Evolutionary conservation across 2,888 invertebrate genomes (phyloP), one percentile per base, ranked within the genome.

Genomic region (Mantis religiosa): DNA sequence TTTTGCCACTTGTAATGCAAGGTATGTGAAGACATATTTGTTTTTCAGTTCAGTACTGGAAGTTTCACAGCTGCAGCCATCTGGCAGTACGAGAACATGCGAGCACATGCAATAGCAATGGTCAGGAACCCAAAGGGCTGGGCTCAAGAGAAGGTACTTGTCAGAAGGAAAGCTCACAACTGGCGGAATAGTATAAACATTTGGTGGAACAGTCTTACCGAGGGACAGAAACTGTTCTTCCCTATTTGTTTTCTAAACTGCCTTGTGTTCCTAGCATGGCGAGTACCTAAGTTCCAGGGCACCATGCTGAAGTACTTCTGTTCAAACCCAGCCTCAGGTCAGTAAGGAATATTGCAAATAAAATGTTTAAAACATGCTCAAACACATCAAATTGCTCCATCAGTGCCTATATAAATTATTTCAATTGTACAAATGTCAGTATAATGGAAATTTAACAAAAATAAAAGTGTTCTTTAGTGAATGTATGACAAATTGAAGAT

Each of bases 241-340:
- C 97, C 97, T 2, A 96, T 99, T 91, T 96, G 97, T 92, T 95
- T 96, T 14, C 92, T 96, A 12, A 99, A 99, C 94, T 92, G 96
- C 0, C 91, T 97, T 28, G 97, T 98, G 1, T 98, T 97, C 93
- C 93, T 95, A 0, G 95, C 97, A 87, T 99, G 98, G 98, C 94
- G 96, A 90, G 93, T 98, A 7, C 97, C 97, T 15, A 92, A 94
- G 25, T 92, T 97, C 47, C 96, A 96, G 89, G 95, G 95, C 3
- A 93, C 94, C 28, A 98, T 99, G 98, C 92, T 96, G 86, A 96
- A 95, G 92, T 98, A 97, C 93, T 99, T 99, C 93, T 96, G 96
- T 92, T 96, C 97, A 88, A 96, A 96, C 93, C 98, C 98, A 82
- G 95, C 95, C 28, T 95, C 96, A 91, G 95, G 97, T 97, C 94